Conservation (phyloP, 2,888 invertebrate species). For the Mythimna vitellina region DNA sequence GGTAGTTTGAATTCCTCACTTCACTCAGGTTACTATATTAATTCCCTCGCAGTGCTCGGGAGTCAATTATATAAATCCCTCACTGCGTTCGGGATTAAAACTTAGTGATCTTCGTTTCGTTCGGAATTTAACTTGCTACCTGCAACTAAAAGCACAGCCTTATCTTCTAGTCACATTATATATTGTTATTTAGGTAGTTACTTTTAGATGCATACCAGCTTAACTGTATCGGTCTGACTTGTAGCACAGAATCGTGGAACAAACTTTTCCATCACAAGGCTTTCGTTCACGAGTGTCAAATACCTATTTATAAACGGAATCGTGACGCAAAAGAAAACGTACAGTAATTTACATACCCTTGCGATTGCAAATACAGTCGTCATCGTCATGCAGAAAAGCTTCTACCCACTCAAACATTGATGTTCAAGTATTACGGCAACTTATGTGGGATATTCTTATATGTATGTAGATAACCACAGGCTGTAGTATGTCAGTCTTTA, state of each 20-base stretch:
- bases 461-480: constrained; percentile 1
- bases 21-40: too few relatives aligned
- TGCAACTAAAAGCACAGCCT: too few relatives aligned
- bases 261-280: not conserved
- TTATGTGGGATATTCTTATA: not conserved
- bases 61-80: too few relatives aligned
- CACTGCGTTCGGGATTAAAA: too few relatives aligned
- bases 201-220: too few relatives aligned
- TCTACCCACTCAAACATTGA: constrained; percentile 20
- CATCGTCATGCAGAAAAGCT: constrained; percentile 28
- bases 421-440: not conserved
- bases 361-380: constrained; percentile 21
- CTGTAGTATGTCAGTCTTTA: constrained; percentile 16
- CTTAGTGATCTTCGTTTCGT: too few relatives aligned
- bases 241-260: not conserved
- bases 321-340: constrained; percentile 18
- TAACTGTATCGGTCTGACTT: not conserved
- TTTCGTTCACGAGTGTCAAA: not conserved
- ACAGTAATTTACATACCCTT: constrained; percentile 18
- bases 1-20: too few relatives aligned
- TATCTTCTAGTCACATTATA: too few relatives aligned
- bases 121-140: too few relatives aligned
- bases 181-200: too few relatives aligned
- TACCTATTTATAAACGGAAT: constrained; percentile 3
- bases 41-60: too few relatives aligned